Evolutionary conservation across 2,888 invertebrate genomes (phyloP).

Genomic region (Spisula subtruncata): DNA sequence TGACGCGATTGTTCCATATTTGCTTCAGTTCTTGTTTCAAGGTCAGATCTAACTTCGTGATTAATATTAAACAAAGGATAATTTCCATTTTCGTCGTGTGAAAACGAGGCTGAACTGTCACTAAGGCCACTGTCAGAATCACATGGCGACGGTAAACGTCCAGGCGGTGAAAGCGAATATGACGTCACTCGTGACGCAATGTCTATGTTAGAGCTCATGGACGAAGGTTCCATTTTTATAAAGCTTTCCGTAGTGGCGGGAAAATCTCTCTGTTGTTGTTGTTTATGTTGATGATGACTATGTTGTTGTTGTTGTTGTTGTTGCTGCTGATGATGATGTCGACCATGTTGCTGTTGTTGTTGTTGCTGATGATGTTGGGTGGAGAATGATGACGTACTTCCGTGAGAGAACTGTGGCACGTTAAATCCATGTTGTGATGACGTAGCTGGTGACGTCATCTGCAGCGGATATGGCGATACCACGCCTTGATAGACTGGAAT

Average conservation of each 20-base stretch:
- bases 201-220: constrained; percentile 20
- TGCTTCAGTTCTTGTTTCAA: background rate
- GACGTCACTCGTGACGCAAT: constrained; percentile 30
- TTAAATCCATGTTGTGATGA: constrained; percentile 53
- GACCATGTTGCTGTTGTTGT: constrained; percentile 7
- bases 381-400: constrained; percentile 30
- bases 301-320: constrained; percentile 26
- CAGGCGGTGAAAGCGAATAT: constrained; percentile 46
- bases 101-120: constrained; percentile 65
- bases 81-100: constrained; percentile 72
- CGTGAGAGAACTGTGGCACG: constrained; percentile 34
- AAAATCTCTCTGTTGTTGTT: constrained; percentile 35
- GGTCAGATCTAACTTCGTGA: constrained; percentile 29
- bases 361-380: constrained; percentile 8
- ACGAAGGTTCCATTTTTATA: constrained; percentile 41
- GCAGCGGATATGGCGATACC: constrained; percentile 58
- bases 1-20: constrained; percentile 25
- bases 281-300: background rate
- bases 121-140: constrained; percentile 72
- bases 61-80: constrained; percentile 68
- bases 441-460: constrained; percentile 56
- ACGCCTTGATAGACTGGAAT: constrained; percentile 71
- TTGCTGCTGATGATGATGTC: background rate
- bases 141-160: constrained; percentile 67
- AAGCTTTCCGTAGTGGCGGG: background rate